Conservation (phyloP, 2,797 vertebrate genomes). For the Sebastes reedi region DNA sequence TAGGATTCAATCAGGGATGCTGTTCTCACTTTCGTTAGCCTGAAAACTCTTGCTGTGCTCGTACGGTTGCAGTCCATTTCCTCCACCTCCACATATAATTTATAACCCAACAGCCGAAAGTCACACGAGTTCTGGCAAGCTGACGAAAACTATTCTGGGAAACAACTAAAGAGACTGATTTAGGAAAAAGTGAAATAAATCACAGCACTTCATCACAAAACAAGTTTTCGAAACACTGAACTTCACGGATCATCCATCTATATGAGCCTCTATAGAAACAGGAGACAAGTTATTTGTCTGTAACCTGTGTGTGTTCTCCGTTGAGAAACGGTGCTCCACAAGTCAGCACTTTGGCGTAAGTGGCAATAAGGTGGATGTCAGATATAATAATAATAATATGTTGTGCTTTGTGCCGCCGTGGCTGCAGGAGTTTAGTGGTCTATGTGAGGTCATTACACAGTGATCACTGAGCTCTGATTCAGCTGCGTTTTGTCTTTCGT, state of each 20-base stretch:
- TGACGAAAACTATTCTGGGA: neutral
- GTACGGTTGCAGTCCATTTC: too few relatives aligned
- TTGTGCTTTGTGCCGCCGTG: neutral
- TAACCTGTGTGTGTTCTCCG: neutral
- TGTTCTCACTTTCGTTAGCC: neutral
- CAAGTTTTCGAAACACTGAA: neutral
- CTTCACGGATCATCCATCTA: neutral
- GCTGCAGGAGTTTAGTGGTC: slow-evolving; percentile 6
- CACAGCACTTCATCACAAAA: neutral
- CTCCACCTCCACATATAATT: neutral
- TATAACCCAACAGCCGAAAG: too few relatives aligned
- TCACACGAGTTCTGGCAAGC: too few relatives aligned
- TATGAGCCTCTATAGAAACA: neutral
- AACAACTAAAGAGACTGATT: neutral
- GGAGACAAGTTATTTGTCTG: neutral
- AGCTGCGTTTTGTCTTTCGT: neutral
- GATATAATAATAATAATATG: slow-evolving; percentile 11
- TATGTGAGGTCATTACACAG: neutral
- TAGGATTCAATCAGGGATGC: neutral
- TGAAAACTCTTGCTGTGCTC: too few relatives aligned
- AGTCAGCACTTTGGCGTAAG: slow-evolving; percentile 45
- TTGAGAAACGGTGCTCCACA: neutral
- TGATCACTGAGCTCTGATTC: neutral
- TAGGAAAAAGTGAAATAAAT: neutral
- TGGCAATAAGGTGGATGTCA: slow-evolving; percentile 41